These are phyloP conservation scores for Calameuta idolon DNA, from an alignment of 2,888 invertebrate species.

Conservation along the genomic window DNA sequence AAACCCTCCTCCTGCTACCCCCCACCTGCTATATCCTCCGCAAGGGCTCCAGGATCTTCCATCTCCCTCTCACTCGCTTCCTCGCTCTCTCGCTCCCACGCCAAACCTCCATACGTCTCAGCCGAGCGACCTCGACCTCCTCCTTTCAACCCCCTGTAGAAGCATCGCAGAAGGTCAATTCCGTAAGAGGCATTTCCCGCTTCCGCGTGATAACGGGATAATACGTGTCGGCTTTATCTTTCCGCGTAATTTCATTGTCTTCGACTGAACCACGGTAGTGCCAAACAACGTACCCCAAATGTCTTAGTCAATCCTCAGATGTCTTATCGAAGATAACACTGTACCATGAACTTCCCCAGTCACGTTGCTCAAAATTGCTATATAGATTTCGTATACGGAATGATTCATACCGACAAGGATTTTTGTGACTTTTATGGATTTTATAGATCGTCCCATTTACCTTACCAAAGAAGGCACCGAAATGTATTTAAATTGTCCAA, in stretches of 20 bases:
- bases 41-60: constrained; percentile 17
- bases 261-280: background rate
- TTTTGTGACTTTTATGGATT: background rate
- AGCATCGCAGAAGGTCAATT: constrained; percentile 1
- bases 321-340: background rate
- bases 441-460: background rate
- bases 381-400: background rate
- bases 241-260: background rate
- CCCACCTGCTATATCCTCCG: constrained; percentile 16
- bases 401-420: background rate
- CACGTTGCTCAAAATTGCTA: constrained; percentile 4
- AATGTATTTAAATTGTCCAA: background rate
- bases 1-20: background rate
- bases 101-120: constrained; percentile 11
- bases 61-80: constrained; percentile 15
- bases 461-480: background rate
- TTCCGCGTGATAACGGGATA: constrained; percentile 21
- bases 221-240: constrained; percentile 7
- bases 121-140: background rate
- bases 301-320: background rate
- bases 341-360: constrained; percentile 17
- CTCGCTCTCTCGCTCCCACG: background rate
- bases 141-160: constrained; percentile 7
- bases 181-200: constrained; percentile 17
- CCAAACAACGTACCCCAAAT: background rate